A percentile compares a stretch with the other conserved stretches of the same genome.
Evolutionary conservation across 2,888 invertebrate genomes (phyloP).

Genomic region (Tipula lateralis): DNA sequence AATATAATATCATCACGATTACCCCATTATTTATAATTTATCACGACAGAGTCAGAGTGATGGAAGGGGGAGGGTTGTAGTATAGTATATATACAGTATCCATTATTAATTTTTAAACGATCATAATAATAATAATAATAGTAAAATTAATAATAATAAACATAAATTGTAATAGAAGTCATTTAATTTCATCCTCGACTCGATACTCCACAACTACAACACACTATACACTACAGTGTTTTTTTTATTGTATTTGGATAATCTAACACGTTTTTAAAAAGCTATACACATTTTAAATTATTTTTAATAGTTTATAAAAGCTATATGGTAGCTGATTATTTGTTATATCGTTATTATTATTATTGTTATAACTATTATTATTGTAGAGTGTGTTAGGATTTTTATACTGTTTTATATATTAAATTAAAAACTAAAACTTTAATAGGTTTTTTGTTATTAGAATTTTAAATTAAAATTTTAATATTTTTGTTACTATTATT

Average conservation of each 20-base stretch:
- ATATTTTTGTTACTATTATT: not conserved
- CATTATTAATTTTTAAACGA: not conserved
- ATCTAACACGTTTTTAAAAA: conserved; percentile 11
- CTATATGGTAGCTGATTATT: conserved; percentile 24
- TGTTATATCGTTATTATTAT: not conserved
- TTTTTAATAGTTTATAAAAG: not conserved
- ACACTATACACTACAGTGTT: not conserved
- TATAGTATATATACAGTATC: not conserved
- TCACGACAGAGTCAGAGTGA: not conserved
- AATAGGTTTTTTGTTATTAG: conserved; percentile 19
- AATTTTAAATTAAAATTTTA: conserved; percentile 3
- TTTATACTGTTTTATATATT: not conserved
- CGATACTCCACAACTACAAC: not conserved
- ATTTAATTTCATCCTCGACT: not conserved
- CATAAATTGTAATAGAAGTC: not conserved
- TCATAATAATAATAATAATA: not conserved
- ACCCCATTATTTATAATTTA: conserved; percentile 19
- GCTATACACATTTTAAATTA: not conserved
- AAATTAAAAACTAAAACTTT: conserved; percentile 11
- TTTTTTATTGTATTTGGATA: not conserved
- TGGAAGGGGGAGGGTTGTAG: not conserved
- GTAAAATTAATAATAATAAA: not conserved
- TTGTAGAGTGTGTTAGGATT: not conserved
- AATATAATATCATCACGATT: conserved; percentile 15
- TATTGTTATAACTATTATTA: not conserved